These are phyloP conservation scores for Chaetogeoica ovagalla DNA, from an alignment of 2,888 invertebrate species.

Conservation along the genomic window DNA sequence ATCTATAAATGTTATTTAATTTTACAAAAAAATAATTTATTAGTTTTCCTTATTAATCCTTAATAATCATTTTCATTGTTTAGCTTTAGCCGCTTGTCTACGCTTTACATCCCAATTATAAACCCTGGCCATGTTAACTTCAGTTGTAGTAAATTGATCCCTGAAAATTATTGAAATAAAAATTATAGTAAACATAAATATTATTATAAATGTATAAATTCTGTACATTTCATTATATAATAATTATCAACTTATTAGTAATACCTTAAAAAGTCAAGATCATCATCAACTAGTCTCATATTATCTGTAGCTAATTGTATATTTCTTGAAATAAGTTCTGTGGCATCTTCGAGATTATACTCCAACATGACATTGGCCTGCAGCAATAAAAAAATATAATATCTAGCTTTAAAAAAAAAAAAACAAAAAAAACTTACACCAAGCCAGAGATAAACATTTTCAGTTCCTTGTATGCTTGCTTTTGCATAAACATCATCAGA, in stretches of 20 bases:
- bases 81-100: conserved; percentile 53
- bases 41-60: not conserved
- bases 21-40: conserved; percentile 6
- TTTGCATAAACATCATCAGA: conserved; percentile 89
- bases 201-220: no score
- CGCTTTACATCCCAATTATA: conserved; percentile 98
- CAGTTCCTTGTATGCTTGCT: conserved; percentile 85
- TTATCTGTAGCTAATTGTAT: conserved; percentile 82
- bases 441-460: conserved; percentile 76
- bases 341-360: conserved; percentile 89
- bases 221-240: not conserved
- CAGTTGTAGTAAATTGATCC: conserved; percentile 96
- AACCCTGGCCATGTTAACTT: conserved; percentile 98
- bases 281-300: conserved; percentile 82
- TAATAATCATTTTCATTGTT: conserved; percentile 20
- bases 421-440: conserved; percentile 62
- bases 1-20: not conserved
- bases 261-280: conserved; percentile 79
- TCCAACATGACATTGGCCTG: conserved; percentile 93
- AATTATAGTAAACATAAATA: not conserved
- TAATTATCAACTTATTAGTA: not conserved
- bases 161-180: conserved; percentile 62
- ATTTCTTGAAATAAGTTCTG: conserved; percentile 79
- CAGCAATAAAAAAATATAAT: conserved; percentile 1
- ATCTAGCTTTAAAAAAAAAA: not conserved